These are phyloP conservation scores for Diaperis boleti DNA, from an alignment of 2,888 invertebrate genomes.

Conservation along the genomic window DNA sequence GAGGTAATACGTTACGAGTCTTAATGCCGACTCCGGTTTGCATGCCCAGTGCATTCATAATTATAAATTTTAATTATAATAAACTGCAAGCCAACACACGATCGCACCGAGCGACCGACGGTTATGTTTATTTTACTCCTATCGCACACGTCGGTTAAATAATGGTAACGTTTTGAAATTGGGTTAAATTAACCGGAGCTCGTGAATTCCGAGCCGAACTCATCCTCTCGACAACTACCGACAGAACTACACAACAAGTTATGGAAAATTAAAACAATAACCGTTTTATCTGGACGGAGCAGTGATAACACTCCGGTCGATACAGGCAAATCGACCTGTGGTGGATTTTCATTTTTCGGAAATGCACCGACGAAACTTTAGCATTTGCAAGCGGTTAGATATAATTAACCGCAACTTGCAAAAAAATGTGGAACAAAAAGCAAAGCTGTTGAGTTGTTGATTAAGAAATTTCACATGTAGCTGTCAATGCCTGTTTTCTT, in stretches of 20 bases:
- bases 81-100: slow-evolving; percentile 27
- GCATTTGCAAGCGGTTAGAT: too few species aligned
- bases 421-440: too few species aligned
- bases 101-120: background rate
- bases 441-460: too few species aligned
- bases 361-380: too few species aligned
- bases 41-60: slow-evolving; percentile 29
- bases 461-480: too few species aligned
- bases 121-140: slow-evolving; percentile 9
- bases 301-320: background rate
- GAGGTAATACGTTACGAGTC: slow-evolving; percentile 1
- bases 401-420: too few species aligned
- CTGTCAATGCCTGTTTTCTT: too few species aligned
- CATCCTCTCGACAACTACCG: slow-evolving; percentile 1
- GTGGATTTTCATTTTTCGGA: too few species aligned
- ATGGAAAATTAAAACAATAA: slow-evolving; percentile 1
- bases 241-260: background rate
- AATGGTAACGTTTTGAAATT: slow-evolving; percentile 20
- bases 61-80: slow-evolving; percentile 34
- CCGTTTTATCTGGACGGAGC: background rate
- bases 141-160: slow-evolving; percentile 15
- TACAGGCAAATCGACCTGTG: background rate
- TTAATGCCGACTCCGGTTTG: slow-evolving; percentile 14
- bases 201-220: background rate
- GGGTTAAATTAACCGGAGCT: slow-evolving; percentile 19